Base-by-base conservation (phyloP, 1,140 invertebrate genomes). In the Brachionus paranguensis region DNA sequence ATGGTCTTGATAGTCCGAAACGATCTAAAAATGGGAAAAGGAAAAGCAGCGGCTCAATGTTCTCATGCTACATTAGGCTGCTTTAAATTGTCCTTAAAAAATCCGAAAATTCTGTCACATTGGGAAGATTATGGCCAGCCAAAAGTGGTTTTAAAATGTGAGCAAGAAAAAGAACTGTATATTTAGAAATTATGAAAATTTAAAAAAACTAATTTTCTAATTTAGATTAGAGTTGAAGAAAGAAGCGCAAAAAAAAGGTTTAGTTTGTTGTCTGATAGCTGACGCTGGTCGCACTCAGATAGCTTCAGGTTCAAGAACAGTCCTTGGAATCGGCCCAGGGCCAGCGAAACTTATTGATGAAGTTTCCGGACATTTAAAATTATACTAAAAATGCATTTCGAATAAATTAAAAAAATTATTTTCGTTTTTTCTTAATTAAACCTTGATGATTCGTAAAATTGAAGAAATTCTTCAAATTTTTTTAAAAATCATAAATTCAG, bases 1-100 rank as follows among this genome's bases (percentile, higher is more conserved):
- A 91, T 97, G 88, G 93, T 96, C 1, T 88, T 98, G 65, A 93
- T 96, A 27, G 93, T 96, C 2, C 91, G 95, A 87, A 95, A 92
- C 87, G 95, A 98, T 88, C 90, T 98, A 0, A 94, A 94, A 88
- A 97, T 98, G 95, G 93, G 93, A 20, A 96, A 95, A 91, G 96
- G 83, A 2, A 97, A 97, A 91, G 92, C 95, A 64, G 95, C 94
- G 41, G 94, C 95, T 3, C 96, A 91, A 87, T 96, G 95, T 91
- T 92, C 93, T 55, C 96, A 97, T 91, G 96, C 94, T 72, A 93
- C 95, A 7, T 87, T 90, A 94, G 27, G 92, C 92, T 64, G 94
- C 2, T 95, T 94, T 87, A 92, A 93, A 85, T 93, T 93, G 85
- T 91, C 92, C 17, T 89, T 91, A 10, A 90, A 88, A 65, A 85